A percentile compares a stretch with the other conserved stretches of the same genome.
These are phyloP conservation scores for Zele albiditarsus DNA, from an alignment of 2,888 invertebrate genomes.

Conservation along the genomic window DNA sequence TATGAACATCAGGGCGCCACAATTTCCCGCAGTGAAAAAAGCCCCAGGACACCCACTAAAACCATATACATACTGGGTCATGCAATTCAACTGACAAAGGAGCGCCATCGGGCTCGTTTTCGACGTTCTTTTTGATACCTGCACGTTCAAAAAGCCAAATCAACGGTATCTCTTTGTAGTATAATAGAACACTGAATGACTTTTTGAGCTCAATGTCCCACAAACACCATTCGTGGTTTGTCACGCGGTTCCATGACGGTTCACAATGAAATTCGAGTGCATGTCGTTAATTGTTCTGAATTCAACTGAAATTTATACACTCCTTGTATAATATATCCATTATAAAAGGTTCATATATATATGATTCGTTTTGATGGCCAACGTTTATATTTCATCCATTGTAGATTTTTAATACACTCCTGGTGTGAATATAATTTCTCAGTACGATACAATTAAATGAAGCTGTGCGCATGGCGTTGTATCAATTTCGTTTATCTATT, in stretches of 20 bases:
- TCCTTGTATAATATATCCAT: neutral
- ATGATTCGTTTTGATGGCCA: neutral
- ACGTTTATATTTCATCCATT: neutral
- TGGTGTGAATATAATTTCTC: neutral
- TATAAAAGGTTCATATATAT: neutral
- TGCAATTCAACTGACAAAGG: slow-evolving; percentile 6
- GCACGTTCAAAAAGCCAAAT: slow-evolving; percentile 15
- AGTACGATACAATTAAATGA: slow-evolving; percentile 1
- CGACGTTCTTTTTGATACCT: neutral
- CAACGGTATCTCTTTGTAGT: neutral
- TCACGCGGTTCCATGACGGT: neutral
- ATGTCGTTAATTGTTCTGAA: neutral
- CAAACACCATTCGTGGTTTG: slow-evolving; percentile 16
- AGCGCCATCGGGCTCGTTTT: neutral
- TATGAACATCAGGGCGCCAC: neutral
- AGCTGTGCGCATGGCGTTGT: neutral
- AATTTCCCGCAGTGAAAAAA: neutral
- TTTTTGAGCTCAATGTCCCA: neutral
- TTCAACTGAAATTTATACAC: neutral
- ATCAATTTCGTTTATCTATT: neutral
- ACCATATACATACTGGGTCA: neutral
- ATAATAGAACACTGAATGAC: neutral
- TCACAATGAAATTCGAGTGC: neutral
- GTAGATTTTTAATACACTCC: neutral
- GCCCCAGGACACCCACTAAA: slow-evolving; percentile 2